Evolutionary conservation across 2,113 vertebrate species (phyloP).

Genomic region (Fulmarus glacialis): DNA sequence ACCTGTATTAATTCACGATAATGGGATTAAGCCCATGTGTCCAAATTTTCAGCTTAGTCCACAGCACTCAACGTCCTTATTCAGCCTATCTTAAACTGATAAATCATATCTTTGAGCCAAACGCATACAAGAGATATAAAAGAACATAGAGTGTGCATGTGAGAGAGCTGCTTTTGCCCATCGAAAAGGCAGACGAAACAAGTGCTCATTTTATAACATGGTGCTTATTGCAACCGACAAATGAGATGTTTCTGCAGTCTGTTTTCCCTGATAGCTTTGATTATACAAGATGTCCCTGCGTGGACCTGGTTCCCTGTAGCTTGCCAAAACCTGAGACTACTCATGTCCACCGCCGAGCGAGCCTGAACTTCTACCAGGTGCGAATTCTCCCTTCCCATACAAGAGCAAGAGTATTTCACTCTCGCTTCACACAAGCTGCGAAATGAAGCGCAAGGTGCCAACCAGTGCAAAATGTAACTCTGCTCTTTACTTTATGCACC

Average conservation of each 20-base stretch:
- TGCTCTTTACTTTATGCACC: neutral
- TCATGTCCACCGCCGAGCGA: fast-evolving
- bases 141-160: neutral
- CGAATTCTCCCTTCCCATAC: neutral
- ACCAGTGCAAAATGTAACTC: neutral
- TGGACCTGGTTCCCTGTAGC: neutral
- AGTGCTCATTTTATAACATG: neutral
- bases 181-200: neutral
- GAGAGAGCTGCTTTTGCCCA: neutral
- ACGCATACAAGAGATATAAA: neutral
- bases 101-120: neutral
- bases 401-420: neutral
- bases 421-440: neutral
- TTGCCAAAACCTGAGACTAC: neutral
- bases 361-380: neutral
- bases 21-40: neutral
- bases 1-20: neutral
- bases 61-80: neutral
- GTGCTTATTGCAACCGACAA: neutral
- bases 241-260: neutral
- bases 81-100: neutral
- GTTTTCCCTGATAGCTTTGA: neutral
- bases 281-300: neutral
- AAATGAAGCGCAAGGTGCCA: neutral
- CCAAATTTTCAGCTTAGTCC: neutral